Conservation (phyloP, 1,140 invertebrate species). For the Papilio xuthus region DNA sequence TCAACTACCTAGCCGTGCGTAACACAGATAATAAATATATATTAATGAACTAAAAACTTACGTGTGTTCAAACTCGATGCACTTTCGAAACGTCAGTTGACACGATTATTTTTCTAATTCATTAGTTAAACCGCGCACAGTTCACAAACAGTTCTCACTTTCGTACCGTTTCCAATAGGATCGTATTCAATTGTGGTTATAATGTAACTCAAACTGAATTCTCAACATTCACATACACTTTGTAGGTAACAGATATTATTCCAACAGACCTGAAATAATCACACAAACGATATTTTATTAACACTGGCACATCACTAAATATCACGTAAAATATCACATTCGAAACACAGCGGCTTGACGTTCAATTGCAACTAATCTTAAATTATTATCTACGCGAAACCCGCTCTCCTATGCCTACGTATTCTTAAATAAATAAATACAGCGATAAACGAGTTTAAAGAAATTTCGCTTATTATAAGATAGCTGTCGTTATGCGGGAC, state of each 20-base stretch:
- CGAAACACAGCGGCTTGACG: slow-evolving; percentile 33
- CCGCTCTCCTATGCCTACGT: slow-evolving; percentile 14
- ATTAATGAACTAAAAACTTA: slow-evolving; percentile 43
- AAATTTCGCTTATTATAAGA: slow-evolving; percentile 67
- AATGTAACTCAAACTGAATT: slow-evolving; percentile 65
- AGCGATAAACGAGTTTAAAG: slow-evolving; percentile 52
- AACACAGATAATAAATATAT: slow-evolving; percentile 31
- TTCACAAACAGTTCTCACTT: slow-evolving; percentile 68
- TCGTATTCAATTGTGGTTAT: slow-evolving; percentile 73
- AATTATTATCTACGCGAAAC: slow-evolving; percentile 16
- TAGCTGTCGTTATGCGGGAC: slow-evolving; percentile 59
- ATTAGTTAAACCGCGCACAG: slow-evolving; percentile 55
- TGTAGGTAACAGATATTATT: slow-evolving; percentile 70
- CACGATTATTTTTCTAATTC: slow-evolving; percentile 55
- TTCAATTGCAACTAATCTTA: slow-evolving; percentile 18
- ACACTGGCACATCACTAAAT: slow-evolving; percentile 50
- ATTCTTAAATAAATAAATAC: slow-evolving; percentile 10
- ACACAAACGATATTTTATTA: slow-evolving; percentile 51
- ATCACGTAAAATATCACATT: slow-evolving; percentile 56
- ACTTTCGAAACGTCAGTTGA: slow-evolving; percentile 58
- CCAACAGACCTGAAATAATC: slow-evolving; percentile 65
- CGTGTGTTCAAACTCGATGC: slow-evolving; percentile 43
- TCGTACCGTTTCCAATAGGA: slow-evolving; percentile 63
- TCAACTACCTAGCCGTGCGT: slow-evolving; percentile 30
- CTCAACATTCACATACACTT: slow-evolving; percentile 66